These are phyloP conservation scores for Anthoscopus minutus DNA, from an alignment of 2,113 vertebrate genomes.

Conservation along the genomic window DNA sequence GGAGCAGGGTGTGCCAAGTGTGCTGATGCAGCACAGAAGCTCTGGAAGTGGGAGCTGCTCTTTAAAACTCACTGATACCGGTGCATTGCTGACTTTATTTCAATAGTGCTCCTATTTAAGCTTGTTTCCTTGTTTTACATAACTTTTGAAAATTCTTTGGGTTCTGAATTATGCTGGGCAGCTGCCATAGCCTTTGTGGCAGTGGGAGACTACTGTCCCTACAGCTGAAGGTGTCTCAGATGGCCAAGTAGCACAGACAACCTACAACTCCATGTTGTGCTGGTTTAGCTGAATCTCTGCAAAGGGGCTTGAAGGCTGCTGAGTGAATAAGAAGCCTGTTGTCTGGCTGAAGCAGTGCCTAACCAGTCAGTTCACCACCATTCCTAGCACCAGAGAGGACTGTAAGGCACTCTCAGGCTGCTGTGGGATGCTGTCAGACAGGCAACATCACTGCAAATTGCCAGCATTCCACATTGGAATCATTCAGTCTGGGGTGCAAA, in stretches of 20 bases:
- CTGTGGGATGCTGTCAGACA: not conserved
- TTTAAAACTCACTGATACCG: not conserved
- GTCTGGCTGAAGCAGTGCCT: not conserved
- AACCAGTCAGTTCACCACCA: not conserved
- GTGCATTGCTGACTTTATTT: not conserved
- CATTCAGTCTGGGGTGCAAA: not conserved
- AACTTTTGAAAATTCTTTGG: not conserved
- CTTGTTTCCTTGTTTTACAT: not conserved
- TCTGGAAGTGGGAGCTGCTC: not conserved
- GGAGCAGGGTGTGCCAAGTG: not conserved
- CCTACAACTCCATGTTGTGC: no score
- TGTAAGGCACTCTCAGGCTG: not conserved
- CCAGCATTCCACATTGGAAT: not conserved
- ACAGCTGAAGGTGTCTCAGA: not conserved
- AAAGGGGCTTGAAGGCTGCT: not conserved
- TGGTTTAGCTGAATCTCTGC: not conserved
- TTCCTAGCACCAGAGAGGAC: not conserved
- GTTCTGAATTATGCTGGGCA: not conserved
- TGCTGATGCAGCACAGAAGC: not conserved
- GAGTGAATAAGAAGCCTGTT: not conserved
- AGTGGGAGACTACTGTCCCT: not conserved
- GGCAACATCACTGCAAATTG: not conserved
- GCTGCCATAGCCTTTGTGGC: not conserved
- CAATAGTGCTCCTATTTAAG: not conserved
- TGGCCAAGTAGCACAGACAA: fast-evolving